phyloP scores from a whole-genome alignment of 2,888 invertebrate species.

The Amblyteles armatorius region DNA sequence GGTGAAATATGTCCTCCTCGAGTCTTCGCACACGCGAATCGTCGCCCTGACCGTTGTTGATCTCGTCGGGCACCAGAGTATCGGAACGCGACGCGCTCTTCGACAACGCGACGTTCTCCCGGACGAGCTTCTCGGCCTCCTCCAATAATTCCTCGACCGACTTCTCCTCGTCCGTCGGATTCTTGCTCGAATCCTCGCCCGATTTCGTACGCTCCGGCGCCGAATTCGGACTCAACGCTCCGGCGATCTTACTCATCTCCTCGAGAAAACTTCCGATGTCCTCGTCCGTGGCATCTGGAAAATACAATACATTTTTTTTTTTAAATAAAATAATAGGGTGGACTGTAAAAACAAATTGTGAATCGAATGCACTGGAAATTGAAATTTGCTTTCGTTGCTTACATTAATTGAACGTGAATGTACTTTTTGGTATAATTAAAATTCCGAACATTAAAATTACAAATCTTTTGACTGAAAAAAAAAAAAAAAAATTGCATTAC shows the following conservation, averaged over 20 bases:
- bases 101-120: slow-evolving; percentile 78
- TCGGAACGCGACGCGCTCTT: slow-evolving; percentile 78
- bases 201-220: slow-evolving; percentile 76
- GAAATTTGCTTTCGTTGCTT: too few relatives aligned
- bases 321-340: not conserved
- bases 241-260: slow-evolving; percentile 83
- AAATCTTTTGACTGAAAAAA: too few relatives aligned
- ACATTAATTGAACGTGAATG: too few relatives aligned
- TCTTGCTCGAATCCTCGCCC: slow-evolving; percentile 73
- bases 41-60: slow-evolving; percentile 65
- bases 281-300: slow-evolving; percentile 81
- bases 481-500: too few relatives aligned
- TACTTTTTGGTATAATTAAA: too few relatives aligned
- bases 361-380: too few relatives aligned
- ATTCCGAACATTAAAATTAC: too few relatives aligned
- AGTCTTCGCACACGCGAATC: slow-evolving; percentile 74
- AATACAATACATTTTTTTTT: not conserved
- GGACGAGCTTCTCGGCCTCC: slow-evolving; percentile 81
- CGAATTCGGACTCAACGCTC: slow-evolving; percentile 79
- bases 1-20: slow-evolving; percentile 81
- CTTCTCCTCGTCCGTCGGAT: slow-evolving; percentile 79
- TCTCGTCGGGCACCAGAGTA: slow-evolving; percentile 76
- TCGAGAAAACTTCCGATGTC: slow-evolving; percentile 83
- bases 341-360: not conserved
- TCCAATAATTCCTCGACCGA: slow-evolving; percentile 82